Evolutionary conservation across 2,888 invertebrate species (phyloP).

Genomic region (Alcis repandata): DNA sequence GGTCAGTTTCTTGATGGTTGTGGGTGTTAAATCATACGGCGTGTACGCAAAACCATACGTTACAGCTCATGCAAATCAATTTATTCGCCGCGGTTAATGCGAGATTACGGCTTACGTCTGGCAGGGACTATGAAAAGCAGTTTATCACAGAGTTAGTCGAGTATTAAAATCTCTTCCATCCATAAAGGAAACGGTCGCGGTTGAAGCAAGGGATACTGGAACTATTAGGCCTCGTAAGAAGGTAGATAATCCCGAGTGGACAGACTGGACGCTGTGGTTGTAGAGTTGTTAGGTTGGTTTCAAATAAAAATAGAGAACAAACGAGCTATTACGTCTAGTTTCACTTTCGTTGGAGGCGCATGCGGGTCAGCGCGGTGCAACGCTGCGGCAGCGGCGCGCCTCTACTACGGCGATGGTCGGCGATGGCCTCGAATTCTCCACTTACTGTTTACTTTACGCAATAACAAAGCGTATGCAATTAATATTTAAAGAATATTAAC

Average conservation of each 20-base stretch:
- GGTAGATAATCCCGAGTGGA: conserved; percentile 19
- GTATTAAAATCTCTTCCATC: conserved; percentile 28
- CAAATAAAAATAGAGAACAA: conserved; percentile 66
- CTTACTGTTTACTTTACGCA: conserved; percentile 28
- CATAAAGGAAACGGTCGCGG: conserved; percentile 22
- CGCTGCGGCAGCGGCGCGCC: conserved; percentile 53
- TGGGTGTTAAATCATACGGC: conserved; percentile 62
- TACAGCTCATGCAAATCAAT: conserved; percentile 59
- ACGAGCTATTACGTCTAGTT: conserved; percentile 69
- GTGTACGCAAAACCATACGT: conserved; percentile 54
- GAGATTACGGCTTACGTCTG: conserved; percentile 48
- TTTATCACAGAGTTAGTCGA: conserved; percentile 25
- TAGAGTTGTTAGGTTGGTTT: conserved; percentile 46
- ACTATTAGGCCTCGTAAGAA: conserved; percentile 7
- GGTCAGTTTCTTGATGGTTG: conserved; percentile 51
- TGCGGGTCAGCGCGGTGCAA: conserved; percentile 68
- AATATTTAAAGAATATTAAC: conserved; percentile 11
- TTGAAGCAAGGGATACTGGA: conserved; percentile 11
- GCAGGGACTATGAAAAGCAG: conserved; percentile 41
- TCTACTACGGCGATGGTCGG: conserved; percentile 10
- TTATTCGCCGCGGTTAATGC: conserved; percentile 60
- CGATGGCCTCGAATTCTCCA: conserved; percentile 26
- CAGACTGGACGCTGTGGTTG: conserved; percentile 31
- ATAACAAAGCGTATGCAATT: conserved; percentile 14
- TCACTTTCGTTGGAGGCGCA: conserved; percentile 76